phyloP scores from a whole-genome alignment of 2,888 invertebrate species.

The Pantelozetes paolii region DNA sequence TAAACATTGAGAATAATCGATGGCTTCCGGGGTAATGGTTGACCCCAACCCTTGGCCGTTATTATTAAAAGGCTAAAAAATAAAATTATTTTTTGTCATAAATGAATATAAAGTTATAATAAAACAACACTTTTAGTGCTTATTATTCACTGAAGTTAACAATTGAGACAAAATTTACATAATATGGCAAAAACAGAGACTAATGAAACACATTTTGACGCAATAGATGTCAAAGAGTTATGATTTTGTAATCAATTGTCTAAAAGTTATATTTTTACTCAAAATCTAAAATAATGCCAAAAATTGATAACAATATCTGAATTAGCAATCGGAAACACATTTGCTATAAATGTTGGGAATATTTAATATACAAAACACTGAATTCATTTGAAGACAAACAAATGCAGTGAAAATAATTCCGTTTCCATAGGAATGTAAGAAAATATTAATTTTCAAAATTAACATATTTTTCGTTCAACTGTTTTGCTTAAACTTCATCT shows the following conservation, averaged over 20 bases:
- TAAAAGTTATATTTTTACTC: too few species aligned
- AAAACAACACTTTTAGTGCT: background rate
- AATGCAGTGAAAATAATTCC: background rate
- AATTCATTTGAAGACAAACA: background rate
- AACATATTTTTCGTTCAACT: too few species aligned
- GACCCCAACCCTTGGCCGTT: too few species aligned
- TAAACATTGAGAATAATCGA: too few species aligned
- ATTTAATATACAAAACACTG: background rate
- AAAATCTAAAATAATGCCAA: background rate
- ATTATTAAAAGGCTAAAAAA: too few species aligned
- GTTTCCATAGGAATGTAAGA: background rate
- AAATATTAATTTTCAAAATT: too few species aligned
- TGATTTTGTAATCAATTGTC: too few species aligned
- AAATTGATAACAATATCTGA: too few species aligned
- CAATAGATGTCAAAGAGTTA: too few species aligned
- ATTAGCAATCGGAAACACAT: too few species aligned
- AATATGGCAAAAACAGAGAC: background rate
- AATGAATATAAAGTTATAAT: background rate
- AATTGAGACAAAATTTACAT: background rate
- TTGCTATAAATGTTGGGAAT: background rate
- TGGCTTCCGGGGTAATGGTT: too few species aligned
- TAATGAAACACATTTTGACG: background rate
- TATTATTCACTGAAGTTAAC: slow-evolving; percentile 7
- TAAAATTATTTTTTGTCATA: too few species aligned
- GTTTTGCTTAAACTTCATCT: background rate